A percentile compares a stretch with the other conserved stretches of the same genome.
Conservation (phyloP, 2,113 vertebrate genomes). For the Burhinus bistriatus region DNA sequence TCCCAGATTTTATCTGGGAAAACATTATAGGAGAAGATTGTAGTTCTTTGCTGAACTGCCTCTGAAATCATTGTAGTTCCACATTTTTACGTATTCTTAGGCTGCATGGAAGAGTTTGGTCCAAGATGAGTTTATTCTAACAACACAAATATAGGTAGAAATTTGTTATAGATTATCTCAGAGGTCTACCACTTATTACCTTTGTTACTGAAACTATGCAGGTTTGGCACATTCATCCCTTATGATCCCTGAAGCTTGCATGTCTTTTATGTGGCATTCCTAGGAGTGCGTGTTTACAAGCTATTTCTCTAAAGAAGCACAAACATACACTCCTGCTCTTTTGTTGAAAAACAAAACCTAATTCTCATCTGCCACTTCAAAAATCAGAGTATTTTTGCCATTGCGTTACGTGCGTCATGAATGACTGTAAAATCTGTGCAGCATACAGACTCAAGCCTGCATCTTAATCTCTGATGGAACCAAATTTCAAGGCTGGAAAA, state of each 20-base stretch:
- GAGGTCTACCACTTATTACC: background rate
- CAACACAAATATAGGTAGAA: background rate
- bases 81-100: background rate
- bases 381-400: background rate
- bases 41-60: background rate
- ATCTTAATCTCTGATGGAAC: background rate
- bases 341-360: background rate
- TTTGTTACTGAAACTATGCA: background rate
- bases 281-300: background rate
- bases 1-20: background rate
- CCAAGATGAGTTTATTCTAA: background rate
- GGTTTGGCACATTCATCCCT: background rate
- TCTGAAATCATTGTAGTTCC: background rate
- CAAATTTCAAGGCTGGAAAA: background rate
- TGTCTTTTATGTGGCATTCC: background rate
- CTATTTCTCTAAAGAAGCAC: background rate
- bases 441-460: background rate
- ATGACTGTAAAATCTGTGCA: background rate
- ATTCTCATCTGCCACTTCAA: background rate
- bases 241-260: background rate
- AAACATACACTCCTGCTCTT: background rate
- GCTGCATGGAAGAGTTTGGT: background rate
- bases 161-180: fast-evolving
- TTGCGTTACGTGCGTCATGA: background rate
- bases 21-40: background rate